A percentile compares a stretch with the other conserved stretches of the same genome.
Conservation (phyloP, 1,140 invertebrate species). For the Megalopta genalis region DNA sequence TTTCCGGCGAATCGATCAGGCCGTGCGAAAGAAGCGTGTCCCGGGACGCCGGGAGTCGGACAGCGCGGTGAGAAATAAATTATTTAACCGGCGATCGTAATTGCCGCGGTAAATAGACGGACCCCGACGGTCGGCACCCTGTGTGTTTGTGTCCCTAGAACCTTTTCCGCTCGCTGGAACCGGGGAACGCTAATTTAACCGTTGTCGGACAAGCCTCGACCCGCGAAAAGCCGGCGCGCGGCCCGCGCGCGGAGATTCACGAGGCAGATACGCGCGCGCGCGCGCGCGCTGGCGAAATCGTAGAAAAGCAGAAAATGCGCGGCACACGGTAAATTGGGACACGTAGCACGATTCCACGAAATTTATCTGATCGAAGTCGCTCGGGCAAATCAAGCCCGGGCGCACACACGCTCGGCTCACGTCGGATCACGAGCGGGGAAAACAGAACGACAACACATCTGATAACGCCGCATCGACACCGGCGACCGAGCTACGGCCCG, state of each 20-base stretch:
- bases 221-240: constrained; percentile 2
- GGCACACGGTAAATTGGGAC: constrained; percentile 42
- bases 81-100: neutral
- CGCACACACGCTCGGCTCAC: constrained; percentile 29
- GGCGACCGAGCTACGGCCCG: constrained; percentile 18
- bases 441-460: constrained; percentile 48
- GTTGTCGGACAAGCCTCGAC: neutral
- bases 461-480: constrained; percentile 45
- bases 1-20: too few species aligned
- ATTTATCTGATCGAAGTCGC: constrained; percentile 55
- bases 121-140: neutral
- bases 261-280: constrained; percentile 8
- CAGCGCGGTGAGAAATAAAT: neutral
- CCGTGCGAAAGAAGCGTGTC: too few species aligned
- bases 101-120: neutral
- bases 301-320: constrained; percentile 40
- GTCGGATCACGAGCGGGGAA: constrained; percentile 32
- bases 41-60: too few species aligned
- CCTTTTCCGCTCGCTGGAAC: neutral
- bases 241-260: neutral
- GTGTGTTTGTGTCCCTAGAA: neutral
- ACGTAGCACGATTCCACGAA: constrained; percentile 52
- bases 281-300: constrained; percentile 10
- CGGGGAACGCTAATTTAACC: constrained; percentile 21
- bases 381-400: constrained; percentile 43